Evolutionary conservation across 2,888 invertebrate genomes (phyloP).

Genomic region (Mayetiola destructor): DNA sequence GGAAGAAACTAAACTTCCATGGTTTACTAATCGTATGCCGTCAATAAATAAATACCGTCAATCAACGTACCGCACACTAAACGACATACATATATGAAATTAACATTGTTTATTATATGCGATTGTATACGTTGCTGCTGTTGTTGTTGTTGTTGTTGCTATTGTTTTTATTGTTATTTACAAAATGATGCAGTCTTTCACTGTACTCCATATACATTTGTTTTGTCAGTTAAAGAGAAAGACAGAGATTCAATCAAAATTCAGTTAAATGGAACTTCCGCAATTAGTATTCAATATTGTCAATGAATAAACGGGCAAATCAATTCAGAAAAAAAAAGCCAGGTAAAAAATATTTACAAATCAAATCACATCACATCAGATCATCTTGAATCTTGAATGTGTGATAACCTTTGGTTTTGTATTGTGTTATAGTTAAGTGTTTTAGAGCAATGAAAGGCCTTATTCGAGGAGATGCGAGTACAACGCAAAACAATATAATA

Average conservation of each 20-base stretch:
- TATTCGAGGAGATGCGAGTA: no score
- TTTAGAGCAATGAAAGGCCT: no score
- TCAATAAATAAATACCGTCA: conserved; percentile 7
- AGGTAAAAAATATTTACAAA: no score
- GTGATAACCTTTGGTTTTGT: not conserved
- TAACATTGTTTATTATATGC: not conserved
- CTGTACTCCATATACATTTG: not conserved
- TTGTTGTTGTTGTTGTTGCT: no score
- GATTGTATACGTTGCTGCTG: no score
- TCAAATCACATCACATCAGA: no score
- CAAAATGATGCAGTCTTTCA: not conserved
- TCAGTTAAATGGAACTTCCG: conserved; percentile 1
- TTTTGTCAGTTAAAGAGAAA: not conserved
- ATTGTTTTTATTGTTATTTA: no score
- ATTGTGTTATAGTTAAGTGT: not conserved
- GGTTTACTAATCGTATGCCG: conserved; percentile 5
- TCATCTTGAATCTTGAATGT: not conserved
- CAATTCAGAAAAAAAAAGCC: not conserved
- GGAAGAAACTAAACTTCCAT: not conserved
- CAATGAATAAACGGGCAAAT: not conserved
- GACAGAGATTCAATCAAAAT: not conserved
- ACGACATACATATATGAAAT: not conserved
- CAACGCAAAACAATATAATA: no score
- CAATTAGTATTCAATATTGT: conserved; percentile 8
- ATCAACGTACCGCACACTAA: not conserved